Evolutionary conservation across 2,888 invertebrate species (phyloP).

Genomic region (Electrophaes corylata): DNA sequence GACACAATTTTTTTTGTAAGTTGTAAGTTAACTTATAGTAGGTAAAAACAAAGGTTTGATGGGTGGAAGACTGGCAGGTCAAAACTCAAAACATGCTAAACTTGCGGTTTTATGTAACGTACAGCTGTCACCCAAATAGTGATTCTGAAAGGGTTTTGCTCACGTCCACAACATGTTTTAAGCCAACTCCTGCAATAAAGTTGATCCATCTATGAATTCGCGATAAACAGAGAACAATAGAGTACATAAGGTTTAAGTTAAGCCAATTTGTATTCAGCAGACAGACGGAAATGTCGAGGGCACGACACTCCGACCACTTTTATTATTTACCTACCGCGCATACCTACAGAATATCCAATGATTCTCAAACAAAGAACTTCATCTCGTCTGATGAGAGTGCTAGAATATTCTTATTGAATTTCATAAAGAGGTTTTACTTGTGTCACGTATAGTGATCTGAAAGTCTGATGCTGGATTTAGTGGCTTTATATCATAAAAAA

Average conservation of each 20-base stretch:
- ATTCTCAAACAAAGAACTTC: conserved; percentile 48
- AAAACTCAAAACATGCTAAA: too few relatives aligned
- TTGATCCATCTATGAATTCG: conserved; percentile 29
- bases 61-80: too few relatives aligned
- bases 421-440: conserved; percentile 32
- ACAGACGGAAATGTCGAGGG: conserved; percentile 53
- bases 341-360: conserved; percentile 53
- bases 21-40: too few relatives aligned
- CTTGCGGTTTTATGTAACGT: not conserved
- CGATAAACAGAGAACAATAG: conserved; percentile 31
- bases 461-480: conserved; percentile 20
- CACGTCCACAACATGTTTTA: conserved; percentile 13
- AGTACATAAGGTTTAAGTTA: conserved; percentile 54
- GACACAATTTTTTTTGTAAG: too few relatives aligned
- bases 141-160: not conserved
- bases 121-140: not conserved
- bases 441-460: conserved; percentile 28
- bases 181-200: conserved; percentile 19
- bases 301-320: conserved; percentile 54
- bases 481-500: conserved; percentile 15
- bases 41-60: too few relatives aligned
- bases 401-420: conserved; percentile 46
- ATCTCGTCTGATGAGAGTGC: conserved; percentile 37
- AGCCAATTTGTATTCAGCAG: conserved; percentile 62
- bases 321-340: conserved; percentile 59